phyloP scores from a whole-genome alignment of 30 jellyfish, hydroid and myxozoan genomes.

The Cassiopea andromeda region DNA sequence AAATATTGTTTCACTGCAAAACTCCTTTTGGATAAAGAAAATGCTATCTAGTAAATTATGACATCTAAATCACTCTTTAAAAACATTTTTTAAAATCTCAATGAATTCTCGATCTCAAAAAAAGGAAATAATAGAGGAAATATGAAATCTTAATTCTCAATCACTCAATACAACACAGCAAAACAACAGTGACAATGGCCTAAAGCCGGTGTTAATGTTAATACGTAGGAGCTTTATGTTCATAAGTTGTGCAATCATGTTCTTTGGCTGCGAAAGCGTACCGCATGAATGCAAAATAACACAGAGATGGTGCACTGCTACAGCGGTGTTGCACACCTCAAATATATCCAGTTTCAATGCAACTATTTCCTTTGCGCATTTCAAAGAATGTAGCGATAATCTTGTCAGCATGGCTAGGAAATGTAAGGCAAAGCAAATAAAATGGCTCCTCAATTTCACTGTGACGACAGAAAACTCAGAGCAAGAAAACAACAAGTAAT shows the following conservation, averaged over 20 bases:
- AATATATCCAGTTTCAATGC: constrained; percentile 19
- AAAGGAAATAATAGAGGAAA: constrained; percentile 8
- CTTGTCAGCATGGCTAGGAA: constrained; percentile 42
- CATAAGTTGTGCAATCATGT: constrained; percentile 12
- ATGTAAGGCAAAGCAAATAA: constrained; percentile 48
- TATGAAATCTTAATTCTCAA: constrained; percentile 23
- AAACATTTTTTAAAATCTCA: background rate
- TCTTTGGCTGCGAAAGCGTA: constrained; percentile 43
- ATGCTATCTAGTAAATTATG: background rate
- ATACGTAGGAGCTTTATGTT: constrained; percentile 28
- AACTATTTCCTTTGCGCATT: constrained; percentile 25
- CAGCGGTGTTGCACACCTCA: constrained; percentile 51
- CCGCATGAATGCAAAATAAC: constrained; percentile 34
- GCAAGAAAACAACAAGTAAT: background rate
- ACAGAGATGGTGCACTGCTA: constrained; percentile 48
- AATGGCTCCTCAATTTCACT: background rate
- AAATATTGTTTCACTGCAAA: too few relatives aligned
- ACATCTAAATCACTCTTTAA: background rate
- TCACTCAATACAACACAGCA: constrained; percentile 36
- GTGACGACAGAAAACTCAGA: background rate
- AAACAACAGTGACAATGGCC: constrained; percentile 61
- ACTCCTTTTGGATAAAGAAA: too few relatives aligned
- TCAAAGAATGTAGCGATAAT: constrained; percentile 51
- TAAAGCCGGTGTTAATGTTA: constrained; percentile 32
- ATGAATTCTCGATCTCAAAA: background rate